Evolutionary conservation across 2,888 invertebrate genomes (phyloP), one percentile per base, ranked within the genome.

Genomic region (Operophtera brumata): DNA sequence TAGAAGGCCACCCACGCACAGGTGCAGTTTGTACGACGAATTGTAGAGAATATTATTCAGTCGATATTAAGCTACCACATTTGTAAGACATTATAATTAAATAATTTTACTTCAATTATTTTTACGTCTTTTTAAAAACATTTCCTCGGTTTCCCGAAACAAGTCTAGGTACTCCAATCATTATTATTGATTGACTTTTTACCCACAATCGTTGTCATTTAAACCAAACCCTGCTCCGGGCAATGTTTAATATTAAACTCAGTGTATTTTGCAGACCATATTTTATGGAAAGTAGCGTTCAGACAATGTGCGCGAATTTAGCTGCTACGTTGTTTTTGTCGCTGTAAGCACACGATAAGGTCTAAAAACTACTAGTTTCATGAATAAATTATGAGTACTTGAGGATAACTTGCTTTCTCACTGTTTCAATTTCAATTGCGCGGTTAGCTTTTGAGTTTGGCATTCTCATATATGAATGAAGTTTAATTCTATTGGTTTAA

Each of bases 181-280:
- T n/a, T n/a, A n/a, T n/a, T n/a, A n/a, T n/a, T n/a, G n/a, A 20
- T 20, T 20, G 4, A 20, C 20, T 20, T 20, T 20, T 20, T 20
- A 20, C 8, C 30, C 9, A 30, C 0, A 7, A 6, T 20, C 52
- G 53, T 51, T 41, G 1, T 20, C 11, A 47, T 30, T 57, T 8
- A 9, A 13, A 14, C 54, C 52, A 57, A 32, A 40, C 48, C 59
- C 40, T 32, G 28, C 11, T 25, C 12, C 54, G 50, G 62, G 51
- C 61, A 57, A 50, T 65, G 61, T 67, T 73, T 69, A 67, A 70
- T 73, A 71, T 71, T 62, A 69, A 67, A 66, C 66, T 61, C 59
- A 44, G 49, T 52, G 48, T 61, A 64, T 62, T 62, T 64, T 59
- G 49, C 62, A 49, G 59, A 53, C 57, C 51, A 65, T 62, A 59